Evolutionary conservation across 2,888 invertebrate species (phyloP).

Genomic region (Ligdia adustata): DNA sequence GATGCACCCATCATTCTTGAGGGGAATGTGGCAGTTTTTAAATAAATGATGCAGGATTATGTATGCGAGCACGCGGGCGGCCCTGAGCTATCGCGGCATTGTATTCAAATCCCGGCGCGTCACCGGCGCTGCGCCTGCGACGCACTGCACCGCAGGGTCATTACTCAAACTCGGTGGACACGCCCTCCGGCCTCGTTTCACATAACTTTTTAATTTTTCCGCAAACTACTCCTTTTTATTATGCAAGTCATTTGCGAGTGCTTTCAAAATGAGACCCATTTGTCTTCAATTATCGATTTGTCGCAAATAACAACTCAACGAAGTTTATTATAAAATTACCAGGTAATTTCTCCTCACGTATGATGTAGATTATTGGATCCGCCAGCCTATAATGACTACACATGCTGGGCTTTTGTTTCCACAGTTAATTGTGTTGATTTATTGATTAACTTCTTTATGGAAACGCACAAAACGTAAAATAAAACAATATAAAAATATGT

Average conservation of each 20-base stretch:
- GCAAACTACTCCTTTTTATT: constrained; percentile 23
- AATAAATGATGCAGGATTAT: constrained; percentile 69
- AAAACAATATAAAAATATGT: no score
- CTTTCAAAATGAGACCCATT: constrained; percentile 7
- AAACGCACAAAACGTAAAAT: no score
- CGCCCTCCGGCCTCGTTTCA: constrained; percentile 50
- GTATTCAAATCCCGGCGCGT: constrained; percentile 78
- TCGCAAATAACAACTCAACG: background rate
- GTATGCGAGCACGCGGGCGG: constrained; percentile 73
- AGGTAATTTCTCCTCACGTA: constrained; percentile 30
- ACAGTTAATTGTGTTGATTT: constrained; percentile 30
- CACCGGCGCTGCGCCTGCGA: constrained; percentile 51
- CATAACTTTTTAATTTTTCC: constrained; percentile 33
- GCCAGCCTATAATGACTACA: constrained; percentile 24
- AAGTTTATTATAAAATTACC: constrained; percentile 25
- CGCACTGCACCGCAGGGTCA: constrained; percentile 47
- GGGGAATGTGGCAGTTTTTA: constrained; percentile 69
- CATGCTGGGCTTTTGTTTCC: constrained; percentile 29
- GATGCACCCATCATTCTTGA: constrained; percentile 51
- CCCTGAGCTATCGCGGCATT: constrained; percentile 78
- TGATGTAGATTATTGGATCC: constrained; percentile 19
- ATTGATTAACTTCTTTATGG: no score
- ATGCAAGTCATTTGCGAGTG: constrained; percentile 21
- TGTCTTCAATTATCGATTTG: background rate
- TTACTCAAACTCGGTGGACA: constrained; percentile 60